Evolutionary conservation across 1,140 invertebrate species (phyloP).

Genomic region (Drosophila mauritiana): DNA sequence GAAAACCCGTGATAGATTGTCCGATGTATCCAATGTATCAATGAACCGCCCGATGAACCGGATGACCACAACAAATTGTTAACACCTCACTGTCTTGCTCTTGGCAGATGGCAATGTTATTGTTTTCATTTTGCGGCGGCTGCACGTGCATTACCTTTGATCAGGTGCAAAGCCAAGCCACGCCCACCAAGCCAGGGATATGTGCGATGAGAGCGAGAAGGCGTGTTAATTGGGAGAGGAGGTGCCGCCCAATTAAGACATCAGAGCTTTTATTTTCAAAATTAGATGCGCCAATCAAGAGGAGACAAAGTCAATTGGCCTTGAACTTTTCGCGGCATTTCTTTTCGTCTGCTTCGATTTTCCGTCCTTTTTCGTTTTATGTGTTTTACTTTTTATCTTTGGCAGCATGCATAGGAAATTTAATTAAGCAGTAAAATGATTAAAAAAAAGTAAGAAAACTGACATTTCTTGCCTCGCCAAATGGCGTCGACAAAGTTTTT

Average conservation of each 20-base stretch:
- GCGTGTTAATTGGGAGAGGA: conserved; percentile 8
- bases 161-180: conserved; percentile 42
- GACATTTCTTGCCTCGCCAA: conserved; percentile 29
- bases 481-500: conserved; percentile 41
- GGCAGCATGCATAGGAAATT: conserved; percentile 70
- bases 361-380: conserved; percentile 23
- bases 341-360: conserved; percentile 27
- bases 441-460: conserved; percentile 34
- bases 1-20: conserved; percentile 21
- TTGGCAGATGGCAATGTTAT: conserved; percentile 47
- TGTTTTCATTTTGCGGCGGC: conserved; percentile 42
- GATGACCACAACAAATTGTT: conserved; percentile 33
- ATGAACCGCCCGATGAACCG: conserved; percentile 10
- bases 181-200: conserved; percentile 29
- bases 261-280: conserved; percentile 35
- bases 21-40: neutral
- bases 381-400: conserved; percentile 50
- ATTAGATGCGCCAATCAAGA: conserved; percentile 61
- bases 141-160: conserved; percentile 46
- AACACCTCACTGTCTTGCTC: conserved; percentile 30
- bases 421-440: conserved; percentile 49
- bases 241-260: conserved; percentile 43
- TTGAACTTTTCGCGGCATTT: conserved; percentile 57
- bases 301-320: conserved; percentile 61
- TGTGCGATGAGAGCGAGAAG: conserved; percentile 6